Base-by-base conservation (phyloP, 53 echinoderm and acorn worm genomes). In the Echinometra lucunter region DNA sequence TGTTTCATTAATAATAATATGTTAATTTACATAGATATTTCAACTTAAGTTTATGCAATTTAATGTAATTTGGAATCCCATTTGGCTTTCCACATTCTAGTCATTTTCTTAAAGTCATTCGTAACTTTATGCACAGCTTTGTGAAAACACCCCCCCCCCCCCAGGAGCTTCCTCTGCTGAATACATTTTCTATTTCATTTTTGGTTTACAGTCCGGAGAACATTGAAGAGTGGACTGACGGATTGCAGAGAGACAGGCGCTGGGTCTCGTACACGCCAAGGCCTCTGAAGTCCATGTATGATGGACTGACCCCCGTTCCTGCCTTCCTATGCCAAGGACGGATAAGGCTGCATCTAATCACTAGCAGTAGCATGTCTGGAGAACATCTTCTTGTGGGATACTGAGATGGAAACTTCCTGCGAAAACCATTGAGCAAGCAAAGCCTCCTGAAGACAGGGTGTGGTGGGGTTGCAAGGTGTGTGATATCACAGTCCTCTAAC, bases 141-240 rank as follows among this genome's bases (percentile, higher is more conserved):
- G n/a, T n/a, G n/a, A n/a, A n/a, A n/a, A n/a, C n/a, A n/a, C n/a
- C n/a, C n/a, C n/a, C n/a, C n/a, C n/a, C n/a, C n/a, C n/a, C n/a
- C n/a, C n/a, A n/a, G n/a, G n/a, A n/a, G n/a, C n/a, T n/a, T n/a
- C n/a, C n/a, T 53, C 9, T 53, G 53, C 53, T 53, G 53, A 11
- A 4, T 11, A 53, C 53, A 53, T 53, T 53, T 53, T 13, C 53
- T 13, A 9, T 11, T 53, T 53, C 13, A 13, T 11, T 85, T 30
- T 49, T 49, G 27, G n/a, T 21, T 28, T 49, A 72, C 95, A 99
- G 99, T 99, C 66, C 94, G 99, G 63, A 88, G 99, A 85, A 99
- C 99, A 27, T 70, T 99, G 30, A 98, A 97, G 70, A 96, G 99
- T 74, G 99, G 99, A 9, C 95, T 99, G 44, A 98, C 98, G 32